Evolutionary conservation across 2,113 vertebrate species (phyloP).

Genomic region (Labeo catla): DNA sequence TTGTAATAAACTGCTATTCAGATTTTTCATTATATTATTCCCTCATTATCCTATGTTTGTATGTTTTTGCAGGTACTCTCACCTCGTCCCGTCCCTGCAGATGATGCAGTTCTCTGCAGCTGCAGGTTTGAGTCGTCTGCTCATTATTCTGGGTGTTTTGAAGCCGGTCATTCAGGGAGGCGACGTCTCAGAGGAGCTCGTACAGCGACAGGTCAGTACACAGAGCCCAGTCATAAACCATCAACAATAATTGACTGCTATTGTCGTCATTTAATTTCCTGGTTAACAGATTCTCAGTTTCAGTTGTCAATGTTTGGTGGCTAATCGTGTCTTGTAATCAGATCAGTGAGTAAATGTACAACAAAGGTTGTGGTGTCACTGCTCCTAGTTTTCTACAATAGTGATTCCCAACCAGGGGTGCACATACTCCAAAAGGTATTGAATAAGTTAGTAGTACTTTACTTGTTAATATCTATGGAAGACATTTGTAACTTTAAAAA

Average conservation of each 20-base stretch:
- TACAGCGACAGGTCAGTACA: constrained; percentile 76
- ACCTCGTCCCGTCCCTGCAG: constrained; percentile 76
- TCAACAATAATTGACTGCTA: not conserved
- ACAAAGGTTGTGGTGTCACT: not conserved
- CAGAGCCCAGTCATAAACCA: not conserved
- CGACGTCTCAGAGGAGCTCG: constrained; percentile 71
- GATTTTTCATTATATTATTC: too few species aligned
- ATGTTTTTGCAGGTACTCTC: constrained; percentile 71
- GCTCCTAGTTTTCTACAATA: not conserved
- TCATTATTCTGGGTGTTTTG: constrained; percentile 78
- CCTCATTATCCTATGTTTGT: constrained; percentile 33
- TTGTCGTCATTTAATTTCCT: not conserved
- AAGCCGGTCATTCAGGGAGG: constrained; percentile 70
- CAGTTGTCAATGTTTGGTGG: not conserved
- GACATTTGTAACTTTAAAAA: not conserved
- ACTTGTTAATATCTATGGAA: not conserved
- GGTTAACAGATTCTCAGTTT: not conserved
- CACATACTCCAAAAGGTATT: too few species aligned
- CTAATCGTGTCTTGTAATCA: not conserved
- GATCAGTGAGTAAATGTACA: not conserved
- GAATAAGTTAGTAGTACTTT: too few species aligned
- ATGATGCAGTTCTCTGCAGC: constrained; percentile 79
- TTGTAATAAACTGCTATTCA: too few species aligned
- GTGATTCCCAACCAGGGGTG: not conserved
- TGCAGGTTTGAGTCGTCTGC: constrained; percentile 76